A percentile compares a stretch with the other conserved stretches of the same genome.
These are phyloP conservation scores for Caerostris extrusa DNA, from an alignment of 1,140 invertebrate species.

Conservation along the genomic window DNA sequence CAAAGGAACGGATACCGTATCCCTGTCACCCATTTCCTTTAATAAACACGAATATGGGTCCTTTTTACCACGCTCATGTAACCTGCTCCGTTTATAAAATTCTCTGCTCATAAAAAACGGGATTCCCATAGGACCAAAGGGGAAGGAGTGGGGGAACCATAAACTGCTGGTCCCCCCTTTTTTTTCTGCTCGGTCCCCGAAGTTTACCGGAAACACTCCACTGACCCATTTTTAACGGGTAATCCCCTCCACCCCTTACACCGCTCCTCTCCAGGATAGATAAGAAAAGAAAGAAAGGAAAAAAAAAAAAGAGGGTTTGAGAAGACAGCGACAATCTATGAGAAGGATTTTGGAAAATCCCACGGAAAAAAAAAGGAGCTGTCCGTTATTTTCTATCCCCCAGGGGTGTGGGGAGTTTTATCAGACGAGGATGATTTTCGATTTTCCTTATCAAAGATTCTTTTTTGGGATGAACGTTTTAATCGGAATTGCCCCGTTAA, in stretches of 20 bases:
- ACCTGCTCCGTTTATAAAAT: slow-evolving; percentile 28
- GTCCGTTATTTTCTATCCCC: background rate
- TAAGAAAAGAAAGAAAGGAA: background rate
- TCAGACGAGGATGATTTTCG: background rate
- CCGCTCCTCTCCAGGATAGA: background rate
- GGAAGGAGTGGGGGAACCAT: background rate
- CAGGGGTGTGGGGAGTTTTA: background rate
- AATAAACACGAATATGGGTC: background rate
- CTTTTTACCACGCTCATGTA: background rate
- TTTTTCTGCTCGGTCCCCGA: background rate
- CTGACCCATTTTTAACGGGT: slow-evolving; percentile 55
- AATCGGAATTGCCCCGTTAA: no score
- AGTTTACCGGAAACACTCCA: slow-evolving; percentile 41
- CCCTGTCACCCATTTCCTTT: slow-evolving; percentile 12
- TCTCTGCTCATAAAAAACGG: slow-evolving; percentile 17
- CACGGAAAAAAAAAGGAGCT: slow-evolving; percentile 8
- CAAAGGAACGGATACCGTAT: background rate
- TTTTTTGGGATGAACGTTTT: no score
- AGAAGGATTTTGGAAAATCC: slow-evolving; percentile 29
- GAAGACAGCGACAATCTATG: slow-evolving; percentile 5
- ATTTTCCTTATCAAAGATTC: background rate
- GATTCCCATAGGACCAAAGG: background rate
- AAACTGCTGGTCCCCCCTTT: slow-evolving; percentile 11
- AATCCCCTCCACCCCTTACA: background rate
- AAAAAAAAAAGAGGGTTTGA: background rate